Evolutionary conservation across 2,888 invertebrate species (phyloP).

Genomic region (Theretra japonica): DNA sequence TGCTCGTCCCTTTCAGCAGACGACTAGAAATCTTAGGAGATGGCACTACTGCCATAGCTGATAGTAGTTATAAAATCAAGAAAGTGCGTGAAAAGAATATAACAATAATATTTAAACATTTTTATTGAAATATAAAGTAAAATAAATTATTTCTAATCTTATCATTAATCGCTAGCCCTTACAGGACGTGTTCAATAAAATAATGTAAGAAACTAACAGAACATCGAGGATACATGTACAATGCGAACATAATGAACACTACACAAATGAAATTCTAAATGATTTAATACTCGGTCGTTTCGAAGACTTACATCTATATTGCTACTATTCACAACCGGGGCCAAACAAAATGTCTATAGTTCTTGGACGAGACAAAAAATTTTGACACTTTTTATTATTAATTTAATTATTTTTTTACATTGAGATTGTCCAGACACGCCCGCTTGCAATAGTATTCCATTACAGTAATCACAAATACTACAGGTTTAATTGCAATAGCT

Average conservation of each 20-base stretch:
- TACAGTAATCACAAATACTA: background rate
- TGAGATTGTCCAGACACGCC: background rate
- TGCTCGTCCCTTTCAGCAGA: too few relatives aligned
- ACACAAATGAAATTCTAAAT: conserved; percentile 24
- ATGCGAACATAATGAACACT: background rate
- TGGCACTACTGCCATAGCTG: too few relatives aligned
- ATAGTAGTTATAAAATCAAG: too few relatives aligned
- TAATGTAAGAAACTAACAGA: conserved; percentile 4
- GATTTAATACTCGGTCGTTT: conserved; percentile 29
- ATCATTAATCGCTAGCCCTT: conserved; percentile 48
- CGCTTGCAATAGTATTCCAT: background rate
- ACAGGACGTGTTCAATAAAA: conserved; percentile 40
- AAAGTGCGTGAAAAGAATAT: conserved; percentile 20
- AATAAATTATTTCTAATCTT: conserved; percentile 56
- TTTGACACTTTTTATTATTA: background rate
- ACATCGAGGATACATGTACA: background rate
- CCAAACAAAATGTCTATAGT: conserved; percentile 37
- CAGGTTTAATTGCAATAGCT: background rate
- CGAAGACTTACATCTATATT: conserved; percentile 45
- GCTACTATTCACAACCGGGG: conserved; percentile 61
- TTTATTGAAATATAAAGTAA: conserved; percentile 57
- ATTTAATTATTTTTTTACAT: background rate
- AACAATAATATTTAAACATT: conserved; percentile 33
- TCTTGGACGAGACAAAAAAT: background rate
- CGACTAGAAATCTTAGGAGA: too few relatives aligned